These are phyloP conservation scores for Prunella himalayana DNA, from an alignment of 2,113 vertebrate genomes.

Conservation along the genomic window DNA sequence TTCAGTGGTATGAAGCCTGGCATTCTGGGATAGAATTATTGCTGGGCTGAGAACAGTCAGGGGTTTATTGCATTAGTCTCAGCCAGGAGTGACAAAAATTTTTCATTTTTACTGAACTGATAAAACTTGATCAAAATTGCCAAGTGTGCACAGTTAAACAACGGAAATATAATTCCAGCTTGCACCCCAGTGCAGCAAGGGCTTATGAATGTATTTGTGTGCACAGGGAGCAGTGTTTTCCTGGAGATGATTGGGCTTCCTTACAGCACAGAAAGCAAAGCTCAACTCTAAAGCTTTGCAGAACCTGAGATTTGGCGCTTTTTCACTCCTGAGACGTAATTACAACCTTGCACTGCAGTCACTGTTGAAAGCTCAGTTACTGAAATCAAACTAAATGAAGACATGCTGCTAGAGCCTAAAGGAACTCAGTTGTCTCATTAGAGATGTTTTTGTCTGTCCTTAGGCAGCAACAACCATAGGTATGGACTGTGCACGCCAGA, in stretches of 20 bases:
- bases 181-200: not conserved
- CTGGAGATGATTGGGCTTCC: not conserved
- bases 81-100: not conserved
- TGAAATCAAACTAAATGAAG: conserved; percentile 44
- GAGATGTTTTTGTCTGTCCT: not conserved
- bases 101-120: not conserved
- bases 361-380: conserved; percentile 9
- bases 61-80: not conserved
- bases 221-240: not conserved
- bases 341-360: conserved; percentile 1
- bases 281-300: not conserved
- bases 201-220: not conserved
- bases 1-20: not conserved
- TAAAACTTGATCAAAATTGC: not conserved
- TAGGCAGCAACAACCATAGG: not conserved
- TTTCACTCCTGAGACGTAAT: conserved; percentile 1
- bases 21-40: not conserved
- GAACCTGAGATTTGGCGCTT: not conserved
- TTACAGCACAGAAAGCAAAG: not conserved
- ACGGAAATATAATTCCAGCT: not conserved
- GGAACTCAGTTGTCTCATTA: conserved; percentile 3
- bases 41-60: not conserved
- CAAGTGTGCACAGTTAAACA: not conserved
- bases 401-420: conserved; percentile 27
- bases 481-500: not conserved